phyloP scores from a whole-genome alignment of 2,797 vertebrate genomes.

The Hipposideros larvatus region DNA sequence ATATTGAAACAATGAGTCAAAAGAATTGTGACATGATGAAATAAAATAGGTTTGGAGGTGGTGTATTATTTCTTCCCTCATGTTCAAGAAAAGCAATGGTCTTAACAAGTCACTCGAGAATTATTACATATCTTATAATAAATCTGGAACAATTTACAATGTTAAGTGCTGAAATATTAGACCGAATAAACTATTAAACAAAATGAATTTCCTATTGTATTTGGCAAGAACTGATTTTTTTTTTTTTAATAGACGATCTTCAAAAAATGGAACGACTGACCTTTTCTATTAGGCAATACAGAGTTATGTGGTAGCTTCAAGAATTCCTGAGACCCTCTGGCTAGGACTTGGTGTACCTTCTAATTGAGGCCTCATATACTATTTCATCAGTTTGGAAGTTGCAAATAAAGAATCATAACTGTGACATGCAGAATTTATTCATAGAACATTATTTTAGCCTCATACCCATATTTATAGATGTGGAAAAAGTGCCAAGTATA shows the following conservation, averaged over 20 bases:
- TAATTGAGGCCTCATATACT: constrained; percentile 63
- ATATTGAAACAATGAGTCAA: constrained; percentile 7
- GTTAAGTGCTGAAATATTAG: constrained; percentile 45
- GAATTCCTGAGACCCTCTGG: constrained; percentile 48
- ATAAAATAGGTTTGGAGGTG: constrained; percentile 41
- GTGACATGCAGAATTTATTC: constrained; percentile 81
- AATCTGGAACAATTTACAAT: neutral
- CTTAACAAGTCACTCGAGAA: neutral
- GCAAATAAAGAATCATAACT: constrained; percentile 64
- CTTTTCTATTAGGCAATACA: constrained; percentile 35
- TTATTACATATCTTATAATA: constrained; percentile 12
- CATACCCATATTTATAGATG: constrained; percentile 69
- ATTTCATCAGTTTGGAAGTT: constrained; percentile 74
- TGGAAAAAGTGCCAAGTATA: constrained; percentile 54
- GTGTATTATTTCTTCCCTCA: constrained; percentile 13
- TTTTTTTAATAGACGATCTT: neutral
- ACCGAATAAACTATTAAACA: constrained; percentile 24
- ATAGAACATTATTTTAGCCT: constrained; percentile 81
- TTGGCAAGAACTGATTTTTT: neutral
- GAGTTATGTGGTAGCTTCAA: constrained; percentile 19
- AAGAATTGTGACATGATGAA: constrained; percentile 12
- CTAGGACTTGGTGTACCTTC: constrained; percentile 72
- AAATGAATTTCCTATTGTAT: neutral
- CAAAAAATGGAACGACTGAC: neutral
- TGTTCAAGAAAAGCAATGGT: constrained; percentile 42